Base-by-base conservation (phyloP, 1,140 invertebrate species). In the Plectus sambesii region DNA sequence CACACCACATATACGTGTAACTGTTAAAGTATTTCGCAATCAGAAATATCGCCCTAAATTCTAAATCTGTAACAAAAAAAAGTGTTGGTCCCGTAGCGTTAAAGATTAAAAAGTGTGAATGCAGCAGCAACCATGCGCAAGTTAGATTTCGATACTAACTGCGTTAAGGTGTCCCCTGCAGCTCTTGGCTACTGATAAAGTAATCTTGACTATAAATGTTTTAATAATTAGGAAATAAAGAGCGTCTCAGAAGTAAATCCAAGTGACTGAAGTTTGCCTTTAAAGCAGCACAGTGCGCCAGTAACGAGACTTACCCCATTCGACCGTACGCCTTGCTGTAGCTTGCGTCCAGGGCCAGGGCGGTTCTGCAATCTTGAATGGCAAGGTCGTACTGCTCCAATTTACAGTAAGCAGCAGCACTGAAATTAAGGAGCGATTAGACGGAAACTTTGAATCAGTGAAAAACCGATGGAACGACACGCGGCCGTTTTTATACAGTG, bases 321-420 rank as follows among this genome's bases (percentile, higher is more conserved):
- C 90, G 77, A 4, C 87, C 85, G 74, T 92, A 92, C 2, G 90
- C 89, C 75, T 96, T 93, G 50, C 84, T 82, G 69, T 96, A 97
- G 27, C 79, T 78, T 0, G 83, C 81, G 72, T 96, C 86, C 55
- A 96, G 80, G 30, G 80, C 75, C 33, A 96, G 73, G 5, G 92
- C 88, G 41, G 79, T 80, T 56, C 83, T 80, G 69, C 87, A 93
- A 69, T 97, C 92, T 53, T 82, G 79, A 41, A 96, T 81, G 6
- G 88, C 85, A 22, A 65, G 47, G 48, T 65, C 62, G 40, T 59
- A 63, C 37, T 63, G 66, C 47, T 63, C 63, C n/a, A 66, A 41
- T 44, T 66, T 64, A 39, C 65, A 66, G 40, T 66, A 66, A 23
- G 63, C 63, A 23, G 63, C 63, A 8, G 63, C 63, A 1, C 60